phyloP scores from a whole-genome alignment of 2,888 invertebrate species.

The Zele albiditarsus region DNA sequence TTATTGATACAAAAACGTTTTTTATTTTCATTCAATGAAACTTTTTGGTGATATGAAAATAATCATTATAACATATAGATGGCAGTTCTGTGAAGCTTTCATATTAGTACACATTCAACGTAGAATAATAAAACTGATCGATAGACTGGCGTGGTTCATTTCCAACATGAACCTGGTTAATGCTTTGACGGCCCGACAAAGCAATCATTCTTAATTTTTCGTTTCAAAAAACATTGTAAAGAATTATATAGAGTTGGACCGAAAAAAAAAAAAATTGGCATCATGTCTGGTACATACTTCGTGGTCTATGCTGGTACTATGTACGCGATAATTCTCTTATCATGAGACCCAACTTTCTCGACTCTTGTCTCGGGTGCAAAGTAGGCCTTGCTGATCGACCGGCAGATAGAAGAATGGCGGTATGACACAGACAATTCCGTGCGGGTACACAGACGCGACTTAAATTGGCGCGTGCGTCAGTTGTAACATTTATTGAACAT shows the following conservation, averaged over 20 bases:
- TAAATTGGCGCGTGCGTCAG: conserved; percentile 61
- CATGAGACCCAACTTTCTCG: conserved; percentile 31
- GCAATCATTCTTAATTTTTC: background rate
- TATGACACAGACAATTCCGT: conserved; percentile 26
- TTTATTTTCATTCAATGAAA: background rate
- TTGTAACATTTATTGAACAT: conserved; percentile 51
- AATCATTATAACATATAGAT: no score
- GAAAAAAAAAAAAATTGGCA: background rate
- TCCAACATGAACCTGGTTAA: background rate
- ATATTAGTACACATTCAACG: background rate
- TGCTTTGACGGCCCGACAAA: no score
- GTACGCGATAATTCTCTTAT: conserved; percentile 25
- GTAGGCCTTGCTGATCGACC: conserved; percentile 26
- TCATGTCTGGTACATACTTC: background rate
- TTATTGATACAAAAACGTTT: background rate
- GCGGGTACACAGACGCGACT: conserved; percentile 3
- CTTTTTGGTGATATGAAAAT: background rate
- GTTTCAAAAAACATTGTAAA: background rate
- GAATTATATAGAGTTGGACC: background rate
- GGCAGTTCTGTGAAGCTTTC: no score
- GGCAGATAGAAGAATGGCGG: conserved; percentile 26
- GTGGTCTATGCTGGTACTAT: background rate
- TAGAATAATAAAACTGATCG: background rate
- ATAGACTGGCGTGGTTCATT: background rate
- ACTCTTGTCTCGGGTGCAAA: conserved; percentile 20